Base-by-base conservation (phyloP, 2,888 invertebrate genomes). In the Harpalus rubripes region DNA sequence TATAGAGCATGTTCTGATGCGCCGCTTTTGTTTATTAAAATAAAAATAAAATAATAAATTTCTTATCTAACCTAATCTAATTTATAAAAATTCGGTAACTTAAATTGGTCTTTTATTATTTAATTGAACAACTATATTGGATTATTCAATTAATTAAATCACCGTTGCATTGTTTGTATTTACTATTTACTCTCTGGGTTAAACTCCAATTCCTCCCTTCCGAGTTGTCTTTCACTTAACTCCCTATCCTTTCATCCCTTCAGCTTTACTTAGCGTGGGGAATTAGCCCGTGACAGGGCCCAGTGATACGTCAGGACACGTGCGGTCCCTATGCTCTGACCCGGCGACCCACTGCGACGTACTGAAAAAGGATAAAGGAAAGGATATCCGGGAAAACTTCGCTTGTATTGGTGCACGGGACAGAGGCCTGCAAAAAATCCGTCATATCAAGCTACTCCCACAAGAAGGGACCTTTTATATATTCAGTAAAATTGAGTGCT, bases 401-500 rank as follows among this genome's bases (percentile, higher is more conserved):
- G 32, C 32, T 32, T 32, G 39, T 80, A 61, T 61, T 61, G 80
- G 61, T 59, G 44, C 44, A 44, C 8, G 26, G 32, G 22, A 3
- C 22, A 22, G 22, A 22, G 8, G 22, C 7, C 79, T 58, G 15
- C 22, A 72, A 72, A 72, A 74, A 52, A 26, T 18, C 44, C 26
- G 10, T 16, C 18, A 72, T 72, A 72, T 72, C 16, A 32, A 32
- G 32, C 61, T 61, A 80, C 61, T 80, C 80, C 61, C 61, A 61
- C 16, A 39, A 41, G 41, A 61, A 79, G 16, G 32, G 7, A 7
- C 61, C 80, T 80, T 80, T 56, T 44, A 56, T 76, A 56, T 18
- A 76, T 44, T 52, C 80, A 80, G 41, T 32, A 58, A 80, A 80
- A 80, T 80, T 80, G 80, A 80, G 80, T 80, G 80, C 80, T 61